Evolutionary conservation across 1,140 invertebrate genomes (phyloP), one percentile per base, ranked within the genome.

Genomic region (Limonius californicus): DNA sequence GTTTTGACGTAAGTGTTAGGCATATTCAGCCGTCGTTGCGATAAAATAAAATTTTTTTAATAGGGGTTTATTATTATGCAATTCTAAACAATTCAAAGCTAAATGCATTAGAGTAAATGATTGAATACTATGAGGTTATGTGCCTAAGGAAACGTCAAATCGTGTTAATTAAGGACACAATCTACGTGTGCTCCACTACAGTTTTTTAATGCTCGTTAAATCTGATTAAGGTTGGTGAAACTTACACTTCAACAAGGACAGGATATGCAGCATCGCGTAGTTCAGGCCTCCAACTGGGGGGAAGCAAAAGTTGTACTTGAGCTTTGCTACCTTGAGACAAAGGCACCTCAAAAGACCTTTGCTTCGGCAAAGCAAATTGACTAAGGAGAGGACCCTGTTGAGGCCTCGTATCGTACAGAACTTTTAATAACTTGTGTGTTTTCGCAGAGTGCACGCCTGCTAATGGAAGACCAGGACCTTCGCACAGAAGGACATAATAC

Each of bases 251-350:
- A 50, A 92, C 89, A 47, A 92, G 82, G 8, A 91, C 89, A 7
- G 90, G 89, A 79, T 91, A 92, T 19, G 89, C 89, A 21, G 90
- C 90, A 76, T 92, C 90, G 12, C 90, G 78, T 4, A 92, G 79
- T 72, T 92, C 90, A 73, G 89, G 89, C 14, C 89, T 80, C 90
- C 90, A 92, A 62, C 88, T 90, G 0, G 90, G 89, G 8, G 90
- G 89, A 66, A 91, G 76, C n/a, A 90, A 75, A 53, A 92, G 80
- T 72, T 91, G 89, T 15, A 91, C 89, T 69, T 89, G 85, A 7
- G 89, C 89, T 65, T 84, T 82, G 72, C 86, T 89, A 27, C 89
- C 89, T 74, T 90, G 89, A 20, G 88, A 83, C 64, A 91, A 77
- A 63, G 87, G 83, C 63, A 92, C 87, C 80, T 91, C 88, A 72